Base-by-base conservation (phyloP, 2,888 invertebrate species). In the Rhagium mordax region DNA sequence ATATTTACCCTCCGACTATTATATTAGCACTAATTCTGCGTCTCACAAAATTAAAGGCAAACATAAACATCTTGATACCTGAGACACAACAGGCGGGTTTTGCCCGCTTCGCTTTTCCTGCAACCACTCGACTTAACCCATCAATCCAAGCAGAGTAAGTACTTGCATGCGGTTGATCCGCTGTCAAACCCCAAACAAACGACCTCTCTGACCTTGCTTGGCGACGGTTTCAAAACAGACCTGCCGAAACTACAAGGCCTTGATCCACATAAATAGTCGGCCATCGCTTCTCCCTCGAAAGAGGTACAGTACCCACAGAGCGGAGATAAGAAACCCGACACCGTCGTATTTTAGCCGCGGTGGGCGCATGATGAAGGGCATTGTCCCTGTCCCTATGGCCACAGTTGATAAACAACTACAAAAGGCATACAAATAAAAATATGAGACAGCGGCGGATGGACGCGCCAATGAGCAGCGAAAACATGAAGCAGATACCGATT, bases 121-220 rank as follows among this genome's bases (percentile, higher is more conserved):
- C 15, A 20, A 48, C 65, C 53, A 29, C 65, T 33, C 65, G 21
- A 33, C 53, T 64, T 51, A 48, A 21, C 29, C 65, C 65, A 65
- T 65, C 65, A 65, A 53, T 65, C 20, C 51, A 53, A 29, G 65
- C 53, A 18, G 24, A 65, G 65, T 21, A 29, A 64, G 64, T 29
- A 53, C 65, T 53, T 53, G 65, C 53, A 10, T 18, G 65, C 33
- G 53, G 65, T 48, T 65, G 65, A 65, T 51, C 65, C 53, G 65
- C 65, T 65, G 65, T 65, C 65, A 65, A 53, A 48, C 29, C 27
- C 49, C 8, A 51, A 65, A 65, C 51, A 29, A 65, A 65, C 64
- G 64, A 53, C 53, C 53, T 21, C 20, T 16, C 8, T 29, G 65
- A 20, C 65, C 65, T 53, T 51, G 65, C 33, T 18, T 18, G 16